Evolutionary conservation across 2,113 vertebrate species (phyloP).

Genomic region (Passerina amoena): DNA sequence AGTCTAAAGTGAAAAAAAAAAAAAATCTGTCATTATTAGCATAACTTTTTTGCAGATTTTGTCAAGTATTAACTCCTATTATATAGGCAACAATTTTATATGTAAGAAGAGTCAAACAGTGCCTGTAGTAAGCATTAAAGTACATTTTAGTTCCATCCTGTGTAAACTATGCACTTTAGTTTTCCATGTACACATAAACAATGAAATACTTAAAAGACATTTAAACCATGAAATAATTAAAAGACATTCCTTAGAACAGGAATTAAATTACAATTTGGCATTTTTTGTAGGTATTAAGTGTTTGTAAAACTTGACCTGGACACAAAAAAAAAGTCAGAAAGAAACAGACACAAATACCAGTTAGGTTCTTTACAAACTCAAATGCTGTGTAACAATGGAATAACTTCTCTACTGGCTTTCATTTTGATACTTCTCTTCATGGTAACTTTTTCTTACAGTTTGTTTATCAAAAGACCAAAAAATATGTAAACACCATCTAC

Average conservation of each 20-base stretch:
- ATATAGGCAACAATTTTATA: background rate
- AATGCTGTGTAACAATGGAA: background rate
- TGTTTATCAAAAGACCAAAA: background rate
- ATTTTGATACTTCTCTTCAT: background rate
- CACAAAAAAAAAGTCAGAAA: background rate
- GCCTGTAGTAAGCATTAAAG: background rate
- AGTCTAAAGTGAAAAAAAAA: constrained; percentile 69
- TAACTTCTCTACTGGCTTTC: background rate
- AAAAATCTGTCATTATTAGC: background rate
- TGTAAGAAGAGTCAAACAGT: background rate
- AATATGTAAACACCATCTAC: background rate
- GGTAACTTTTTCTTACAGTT: background rate
- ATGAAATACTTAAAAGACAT: background rate
- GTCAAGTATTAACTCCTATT: background rate
- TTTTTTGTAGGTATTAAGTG: background rate
- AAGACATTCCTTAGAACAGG: background rate
- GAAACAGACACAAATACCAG: background rate
- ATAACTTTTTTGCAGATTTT: background rate
- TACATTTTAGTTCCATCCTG: background rate
- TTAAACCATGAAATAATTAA: background rate
- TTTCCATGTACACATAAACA: background rate
- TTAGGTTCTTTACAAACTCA: background rate
- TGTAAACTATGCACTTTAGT: background rate
- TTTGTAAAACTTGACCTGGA: background rate
- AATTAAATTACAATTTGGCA: background rate